Evolutionary conservation across 2,797 vertebrate species (phyloP).

Genomic region (Megalops cyprinoides): DNA sequence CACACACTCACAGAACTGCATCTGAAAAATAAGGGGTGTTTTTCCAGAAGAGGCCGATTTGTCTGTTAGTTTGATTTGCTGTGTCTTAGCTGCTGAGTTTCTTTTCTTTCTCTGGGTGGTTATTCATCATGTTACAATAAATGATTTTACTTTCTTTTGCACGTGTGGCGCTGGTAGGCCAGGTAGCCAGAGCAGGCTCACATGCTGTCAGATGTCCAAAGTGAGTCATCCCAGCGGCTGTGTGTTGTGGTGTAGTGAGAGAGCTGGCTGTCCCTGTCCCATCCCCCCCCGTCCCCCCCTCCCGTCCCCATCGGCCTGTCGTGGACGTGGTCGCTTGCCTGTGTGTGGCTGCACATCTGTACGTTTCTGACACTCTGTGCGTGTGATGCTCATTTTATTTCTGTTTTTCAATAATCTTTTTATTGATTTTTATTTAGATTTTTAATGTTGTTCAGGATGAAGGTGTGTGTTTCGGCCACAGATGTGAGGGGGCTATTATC

Average conservation of each 20-base stretch:
- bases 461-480: conserved; percentile 52
- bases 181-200: conserved; percentile 99
- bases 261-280: conserved; percentile 84
- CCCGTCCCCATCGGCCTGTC: conserved; percentile 63
- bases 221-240: conserved; percentile 98
- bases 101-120: conserved; percentile 61
- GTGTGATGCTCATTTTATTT: conserved; percentile 59
- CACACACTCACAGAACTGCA: neutral
- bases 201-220: conserved; percentile 99
- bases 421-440: no score
- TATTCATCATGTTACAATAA: conserved; percentile 86
- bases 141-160: conserved; percentile 97
- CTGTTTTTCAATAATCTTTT: no score
- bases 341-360: conserved; percentile 76
- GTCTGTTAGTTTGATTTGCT: conserved; percentile 77
- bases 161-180: conserved; percentile 99
- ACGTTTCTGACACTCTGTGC: conserved; percentile 76
- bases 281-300: conserved; percentile 66
- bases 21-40: neutral
- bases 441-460: conserved; percentile 96
- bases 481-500: conserved; percentile 31
- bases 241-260: conserved; percentile 84
- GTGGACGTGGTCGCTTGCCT: conserved; percentile 80
- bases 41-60: conserved; percentile 67
- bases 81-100: conserved; percentile 84